A percentile compares a stretch with the other conserved stretches of the same genome.
Evolutionary conservation across 2,113 vertebrate genomes (phyloP).

Genomic region (Serilophus lunatus): DNA sequence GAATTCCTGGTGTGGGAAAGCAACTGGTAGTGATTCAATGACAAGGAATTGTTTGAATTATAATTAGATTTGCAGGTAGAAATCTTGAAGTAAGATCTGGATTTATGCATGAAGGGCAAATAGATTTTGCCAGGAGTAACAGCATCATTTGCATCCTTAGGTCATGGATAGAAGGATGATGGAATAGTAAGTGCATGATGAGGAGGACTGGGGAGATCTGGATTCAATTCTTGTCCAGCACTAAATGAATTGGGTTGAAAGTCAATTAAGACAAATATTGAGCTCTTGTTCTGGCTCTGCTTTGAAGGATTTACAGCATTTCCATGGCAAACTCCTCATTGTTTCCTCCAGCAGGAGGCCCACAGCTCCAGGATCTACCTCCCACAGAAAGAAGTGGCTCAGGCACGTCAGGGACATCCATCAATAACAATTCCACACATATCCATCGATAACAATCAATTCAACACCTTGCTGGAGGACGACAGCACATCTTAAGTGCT

Average conservation of each 20-base stretch:
- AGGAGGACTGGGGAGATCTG: background rate
- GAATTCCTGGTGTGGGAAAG: background rate
- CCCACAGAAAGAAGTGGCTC: background rate
- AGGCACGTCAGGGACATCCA: background rate
- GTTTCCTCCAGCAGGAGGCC: background rate
- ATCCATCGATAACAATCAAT: too few species aligned
- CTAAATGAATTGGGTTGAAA: background rate
- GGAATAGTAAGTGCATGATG: background rate
- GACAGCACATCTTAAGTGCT: background rate
- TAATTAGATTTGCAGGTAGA: background rate
- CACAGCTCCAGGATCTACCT: background rate
- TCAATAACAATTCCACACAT: too few species aligned
- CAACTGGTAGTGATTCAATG: background rate
- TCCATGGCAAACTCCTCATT: background rate
- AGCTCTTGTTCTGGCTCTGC: background rate
- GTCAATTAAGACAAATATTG: background rate
- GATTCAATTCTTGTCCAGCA: background rate
- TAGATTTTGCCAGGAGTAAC: too few species aligned
- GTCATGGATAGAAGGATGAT: too few species aligned
- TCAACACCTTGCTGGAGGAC: background rate
- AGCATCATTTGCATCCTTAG: too few species aligned
- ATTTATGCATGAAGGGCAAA: background rate
- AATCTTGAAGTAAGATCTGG: background rate
- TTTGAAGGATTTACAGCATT: background rate
- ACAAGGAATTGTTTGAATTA: background rate